Evolutionary conservation across 2,797 vertebrate genomes (phyloP).

Genomic region (Pyrrhura leucotis): DNA sequence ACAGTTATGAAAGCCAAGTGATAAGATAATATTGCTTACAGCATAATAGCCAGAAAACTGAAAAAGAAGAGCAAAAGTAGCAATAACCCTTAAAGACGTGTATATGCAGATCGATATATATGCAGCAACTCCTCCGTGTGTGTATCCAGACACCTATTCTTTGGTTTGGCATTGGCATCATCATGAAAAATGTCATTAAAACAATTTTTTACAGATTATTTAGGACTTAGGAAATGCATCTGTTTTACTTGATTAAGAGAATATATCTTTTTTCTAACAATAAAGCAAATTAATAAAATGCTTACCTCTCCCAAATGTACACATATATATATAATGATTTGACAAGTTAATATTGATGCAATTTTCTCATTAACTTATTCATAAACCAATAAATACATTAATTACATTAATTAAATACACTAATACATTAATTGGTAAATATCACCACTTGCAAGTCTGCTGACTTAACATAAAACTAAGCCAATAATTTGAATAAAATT

Average conservation of each 20-base stretch:
- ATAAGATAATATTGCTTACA: not conserved
- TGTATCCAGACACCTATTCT: not conserved
- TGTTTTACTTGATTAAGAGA: not conserved
- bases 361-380: not conserved
- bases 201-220: not conserved
- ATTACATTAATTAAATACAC: not conserved
- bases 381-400: not conserved
- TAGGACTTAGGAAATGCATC: not conserved
- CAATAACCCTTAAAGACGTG: not conserved
- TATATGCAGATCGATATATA: not conserved
- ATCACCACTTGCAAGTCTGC: not conserved
- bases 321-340: not conserved
- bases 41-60: not conserved
- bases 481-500: not conserved
- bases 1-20: not conserved
- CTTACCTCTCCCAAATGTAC: not conserved
- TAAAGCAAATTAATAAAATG: not conserved
- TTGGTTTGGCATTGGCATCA: not conserved
- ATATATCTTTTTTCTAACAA: not conserved
- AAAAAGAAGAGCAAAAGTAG: not conserved
- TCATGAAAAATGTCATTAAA: not conserved
- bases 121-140: not conserved
- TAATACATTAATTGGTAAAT: not conserved
- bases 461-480: not conserved
- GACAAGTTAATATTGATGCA: not conserved